phyloP scores from a whole-genome alignment of 2,113 vertebrate genomes.

The Paradisaea rubra region DNA sequence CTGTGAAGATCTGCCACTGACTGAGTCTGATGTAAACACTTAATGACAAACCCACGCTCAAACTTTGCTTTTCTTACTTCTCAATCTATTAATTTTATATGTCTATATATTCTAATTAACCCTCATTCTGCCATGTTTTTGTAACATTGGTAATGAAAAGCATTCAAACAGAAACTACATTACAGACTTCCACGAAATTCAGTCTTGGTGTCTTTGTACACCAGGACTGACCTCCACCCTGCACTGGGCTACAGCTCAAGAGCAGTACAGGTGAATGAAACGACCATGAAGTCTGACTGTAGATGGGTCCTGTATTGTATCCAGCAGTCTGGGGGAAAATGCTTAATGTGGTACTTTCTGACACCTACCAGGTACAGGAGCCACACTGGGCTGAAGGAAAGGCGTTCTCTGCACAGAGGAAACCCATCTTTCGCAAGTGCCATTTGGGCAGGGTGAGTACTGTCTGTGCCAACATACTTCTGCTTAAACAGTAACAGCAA shows the following conservation, averaged over 20 bases:
- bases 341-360: background rate
- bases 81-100: background rate
- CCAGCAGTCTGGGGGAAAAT: background rate
- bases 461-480: background rate
- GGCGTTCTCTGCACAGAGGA: rapidly evolving
- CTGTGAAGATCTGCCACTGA: background rate
- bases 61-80: background rate
- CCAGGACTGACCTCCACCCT: background rate
- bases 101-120: background rate
- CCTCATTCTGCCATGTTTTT: background rate
- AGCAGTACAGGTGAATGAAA: background rate
- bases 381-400: background rate
- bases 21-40: background rate
- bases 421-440: rapidly evolving
- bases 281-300: rapidly evolving
- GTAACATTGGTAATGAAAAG: background rate
- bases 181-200: background rate
- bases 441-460: rapidly evolving
- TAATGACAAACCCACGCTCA: background rate
- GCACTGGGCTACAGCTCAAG: background rate
- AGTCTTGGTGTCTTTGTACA: background rate
- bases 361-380: background rate
- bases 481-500: background rate
- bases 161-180: background rate
- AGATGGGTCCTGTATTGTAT: background rate